Base-by-base conservation (phyloP, 2,888 invertebrate genomes). In the Drosophila birchii region DNA sequence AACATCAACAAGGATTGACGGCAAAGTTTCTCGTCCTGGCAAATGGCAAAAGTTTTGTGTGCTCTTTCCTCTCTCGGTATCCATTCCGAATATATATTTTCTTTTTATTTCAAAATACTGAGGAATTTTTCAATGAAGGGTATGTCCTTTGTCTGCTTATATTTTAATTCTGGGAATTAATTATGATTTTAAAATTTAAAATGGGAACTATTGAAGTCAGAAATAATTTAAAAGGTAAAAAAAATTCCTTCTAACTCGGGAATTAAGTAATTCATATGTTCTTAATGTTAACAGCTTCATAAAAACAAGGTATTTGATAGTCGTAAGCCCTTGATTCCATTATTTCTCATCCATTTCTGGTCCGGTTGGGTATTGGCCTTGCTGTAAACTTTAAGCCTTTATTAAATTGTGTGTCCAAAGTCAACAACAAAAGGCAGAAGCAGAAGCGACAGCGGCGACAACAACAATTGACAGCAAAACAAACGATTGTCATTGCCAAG, bases 401-500 rank as follows among this genome's bases (percentile, higher is more conserved):
- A 82, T 81, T 89, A 80, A 89, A 85, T 78, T 87, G 76, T 78
- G 64, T 76, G 66, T 68, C 73, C 72, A 60, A 70, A 68, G 68
- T 68, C 68, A 73, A 73, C 29, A 29, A 29, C 29, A 29, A 29
- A 59, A 41, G 26, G 5, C 26, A 26, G 26, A 38, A 45, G 58
- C 58, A 66, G 55, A 68, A 68, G 56, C 41, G 56, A 66, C 66
- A 53, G 66, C 58, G 51, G 26, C 11, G 58, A 66, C 73, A 83
- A 74, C 80, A 88, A 82, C 86, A 86, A 84, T 87, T 87, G 85
- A 81, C 86, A 83, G 83, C 88, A 78, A 80, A 88, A 80, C 82
- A 82, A 85, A 84, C 87, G 87, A 88, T 88, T 82, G 87, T 79
- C 86, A 88, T 81, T 86, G 86, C 85, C 87, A 86, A 86, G 86